Evolutionary conservation across 1,140 invertebrate species (phyloP), one percentile per base, ranked within the genome.

Genomic region (Physella acuta): DNA sequence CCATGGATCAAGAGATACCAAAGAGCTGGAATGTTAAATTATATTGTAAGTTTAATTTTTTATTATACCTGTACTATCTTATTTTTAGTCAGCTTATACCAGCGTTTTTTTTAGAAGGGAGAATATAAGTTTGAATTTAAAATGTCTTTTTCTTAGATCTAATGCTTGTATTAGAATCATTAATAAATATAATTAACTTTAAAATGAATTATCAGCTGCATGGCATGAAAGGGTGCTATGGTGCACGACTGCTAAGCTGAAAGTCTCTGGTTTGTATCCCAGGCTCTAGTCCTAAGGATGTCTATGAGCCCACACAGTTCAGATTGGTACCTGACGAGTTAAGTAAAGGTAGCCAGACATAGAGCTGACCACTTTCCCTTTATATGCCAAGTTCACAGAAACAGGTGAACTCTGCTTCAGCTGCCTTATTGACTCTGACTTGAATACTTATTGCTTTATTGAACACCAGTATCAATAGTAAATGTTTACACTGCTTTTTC

Each of bases 1-100:
- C 81, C 81, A 0, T 82, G 81, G 81, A 58, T 79, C 14, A 70
- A 64, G 26, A 30, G 77, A 33, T 81, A 68, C 56, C 62, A 70
- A 33, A 53, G n/a, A 34, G 70, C 73, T 14, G 72, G 52, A 24
- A 65, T 74, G 11, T 61, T 82, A 1, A 73, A 79, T 56, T 78
- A 75, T 62, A 70, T 79, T 39, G 79, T 82, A 75, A 76, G 78
- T 72, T 11, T n/a, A 16, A 20, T 0, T 20, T 2, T 11, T 24
- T 28, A 68, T 56, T 62, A 20, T 20, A 34, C 49, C n/a, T 11
- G 8, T 36, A 20, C 17, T 1, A 4, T 24, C 55, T 17, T 30
- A 44, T 20, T 30, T 2, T 2, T 31, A 3, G 16, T 36, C 4
- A 68, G 16, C n/a, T 53, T 28, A 20, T n/a, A 24, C 34, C 24